A percentile compares a stretch with the other conserved stretches of the same genome.
Conservation (phyloP, 2,888 invertebrate species). For the Tenthredo mesomela region DNA sequence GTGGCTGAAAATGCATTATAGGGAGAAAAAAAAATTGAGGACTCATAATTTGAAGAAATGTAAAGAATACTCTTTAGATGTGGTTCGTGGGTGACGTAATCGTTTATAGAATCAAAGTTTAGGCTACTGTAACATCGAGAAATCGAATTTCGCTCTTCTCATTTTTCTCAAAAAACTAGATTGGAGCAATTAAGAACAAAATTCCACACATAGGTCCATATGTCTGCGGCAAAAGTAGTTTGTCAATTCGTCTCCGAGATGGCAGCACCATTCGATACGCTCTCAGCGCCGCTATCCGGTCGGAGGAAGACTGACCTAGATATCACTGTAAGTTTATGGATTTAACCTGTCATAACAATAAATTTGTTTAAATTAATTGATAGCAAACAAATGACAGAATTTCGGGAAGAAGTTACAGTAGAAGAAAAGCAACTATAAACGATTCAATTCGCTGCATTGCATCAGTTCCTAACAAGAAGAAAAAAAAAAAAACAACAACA, state of each 20-base stretch:
- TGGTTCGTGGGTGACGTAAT: too few relatives aligned
- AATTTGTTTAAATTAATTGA: not conserved
- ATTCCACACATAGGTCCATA: too few relatives aligned
- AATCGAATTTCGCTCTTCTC: too few relatives aligned
- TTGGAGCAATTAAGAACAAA: too few relatives aligned
- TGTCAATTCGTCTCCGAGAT: not conserved
- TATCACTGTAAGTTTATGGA: not conserved
- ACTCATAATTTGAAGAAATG: too few relatives aligned
- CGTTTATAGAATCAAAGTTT: too few relatives aligned
- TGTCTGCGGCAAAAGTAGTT: not conserved
- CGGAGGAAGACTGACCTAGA: not conserved
- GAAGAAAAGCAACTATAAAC: not conserved
- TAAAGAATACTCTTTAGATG: too few relatives aligned
- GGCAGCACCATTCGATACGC: not conserved
- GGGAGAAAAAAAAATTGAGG: too few relatives aligned
- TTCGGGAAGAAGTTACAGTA: not conserved
- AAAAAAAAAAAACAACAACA: too few relatives aligned
- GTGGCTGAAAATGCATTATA: too few relatives aligned
- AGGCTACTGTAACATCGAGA: too few relatives aligned
- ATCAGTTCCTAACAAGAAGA: not conserved
- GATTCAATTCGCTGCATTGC: not conserved
- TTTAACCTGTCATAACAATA: conserved; percentile 1
- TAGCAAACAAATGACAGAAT: not conserved
- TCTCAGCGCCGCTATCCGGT: not conserved
- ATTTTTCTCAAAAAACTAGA: too few relatives aligned